phyloP scores from a whole-genome alignment of 2,888 invertebrate genomes.

The Epinotia demarniana region DNA sequence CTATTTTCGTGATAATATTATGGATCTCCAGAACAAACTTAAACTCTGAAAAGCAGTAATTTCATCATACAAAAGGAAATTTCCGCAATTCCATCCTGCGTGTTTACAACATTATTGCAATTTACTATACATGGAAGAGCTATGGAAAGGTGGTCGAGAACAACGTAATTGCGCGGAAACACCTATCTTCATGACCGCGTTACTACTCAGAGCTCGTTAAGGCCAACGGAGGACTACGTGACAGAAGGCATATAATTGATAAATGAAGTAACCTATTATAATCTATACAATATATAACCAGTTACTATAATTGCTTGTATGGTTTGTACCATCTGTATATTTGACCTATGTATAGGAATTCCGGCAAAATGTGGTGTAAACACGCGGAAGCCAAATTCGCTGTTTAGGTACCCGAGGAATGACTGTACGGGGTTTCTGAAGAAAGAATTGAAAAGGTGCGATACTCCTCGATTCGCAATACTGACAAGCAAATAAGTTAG shows the following conservation, averaged over 20 bases:
- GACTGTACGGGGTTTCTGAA: no score
- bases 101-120: conserved; percentile 16
- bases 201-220: conserved; percentile 22
- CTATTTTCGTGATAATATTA: neutral
- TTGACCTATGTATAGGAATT: neutral
- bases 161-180: conserved; percentile 21
- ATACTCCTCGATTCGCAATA: no score
- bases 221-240: conserved; percentile 28
- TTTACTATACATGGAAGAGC: neutral
- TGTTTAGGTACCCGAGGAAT: no score
- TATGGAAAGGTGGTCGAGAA: conserved; percentile 11
- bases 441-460: no score
- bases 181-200: conserved; percentile 3
- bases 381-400: no score
- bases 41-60: neutral
- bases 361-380: neutral
- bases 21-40: neutral
- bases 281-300: neutral
- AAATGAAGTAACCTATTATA: conserved; percentile 9
- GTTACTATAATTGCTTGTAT: neutral
- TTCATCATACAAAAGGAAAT: conserved; percentile 13
- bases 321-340: no score
- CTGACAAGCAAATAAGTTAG: no score
- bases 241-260: conserved; percentile 15
- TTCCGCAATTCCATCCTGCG: conserved; percentile 24